Percentiles rank a stretch among this genome's conserved stretches.
These are phyloP conservation scores for Acomys russatus DNA, from an alignment of 2,797 vertebrate genomes.

Conservation along the genomic window DNA sequence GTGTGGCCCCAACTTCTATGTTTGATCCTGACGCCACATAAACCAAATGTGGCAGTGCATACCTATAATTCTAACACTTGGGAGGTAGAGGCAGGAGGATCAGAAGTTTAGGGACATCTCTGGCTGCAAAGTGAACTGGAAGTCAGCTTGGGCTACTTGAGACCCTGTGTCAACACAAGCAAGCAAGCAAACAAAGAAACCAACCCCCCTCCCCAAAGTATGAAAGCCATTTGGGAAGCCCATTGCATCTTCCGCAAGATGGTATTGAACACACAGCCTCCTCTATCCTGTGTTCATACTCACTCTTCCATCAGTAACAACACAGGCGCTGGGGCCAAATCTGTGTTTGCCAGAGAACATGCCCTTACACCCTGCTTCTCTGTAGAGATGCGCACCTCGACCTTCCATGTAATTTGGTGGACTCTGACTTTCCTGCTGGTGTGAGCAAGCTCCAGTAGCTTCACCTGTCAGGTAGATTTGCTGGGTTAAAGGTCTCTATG, in stretches of 20 bases:
- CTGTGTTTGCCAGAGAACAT: neutral
- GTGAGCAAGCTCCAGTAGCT: neutral
- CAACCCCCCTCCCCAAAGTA: too few species aligned
- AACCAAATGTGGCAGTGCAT: neutral
- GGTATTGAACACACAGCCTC: neutral
- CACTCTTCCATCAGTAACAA: neutral
- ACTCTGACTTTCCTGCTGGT: neutral
- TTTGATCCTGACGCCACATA: neutral
- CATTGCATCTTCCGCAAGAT: neutral
- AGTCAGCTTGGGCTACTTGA: neutral
- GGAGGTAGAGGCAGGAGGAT: neutral
- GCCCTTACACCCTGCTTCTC: neutral
- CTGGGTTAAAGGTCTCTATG: neutral
- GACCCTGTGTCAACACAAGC: neutral
- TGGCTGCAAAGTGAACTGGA: neutral
- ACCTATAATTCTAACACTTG: neutral
- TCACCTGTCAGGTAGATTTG: neutral
- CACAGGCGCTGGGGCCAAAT: too few species aligned
- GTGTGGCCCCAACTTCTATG: neutral
- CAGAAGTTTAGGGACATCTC: neutral
- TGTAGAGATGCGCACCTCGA: neutral
- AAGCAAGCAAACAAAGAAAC: neutral
- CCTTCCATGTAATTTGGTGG: neutral
- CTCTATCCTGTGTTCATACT: neutral
- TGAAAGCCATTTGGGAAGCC: neutral